These are phyloP conservation scores for Catharus minimus DNA, from an alignment of 2,113 vertebrate genomes.

Conservation along the genomic window DNA sequence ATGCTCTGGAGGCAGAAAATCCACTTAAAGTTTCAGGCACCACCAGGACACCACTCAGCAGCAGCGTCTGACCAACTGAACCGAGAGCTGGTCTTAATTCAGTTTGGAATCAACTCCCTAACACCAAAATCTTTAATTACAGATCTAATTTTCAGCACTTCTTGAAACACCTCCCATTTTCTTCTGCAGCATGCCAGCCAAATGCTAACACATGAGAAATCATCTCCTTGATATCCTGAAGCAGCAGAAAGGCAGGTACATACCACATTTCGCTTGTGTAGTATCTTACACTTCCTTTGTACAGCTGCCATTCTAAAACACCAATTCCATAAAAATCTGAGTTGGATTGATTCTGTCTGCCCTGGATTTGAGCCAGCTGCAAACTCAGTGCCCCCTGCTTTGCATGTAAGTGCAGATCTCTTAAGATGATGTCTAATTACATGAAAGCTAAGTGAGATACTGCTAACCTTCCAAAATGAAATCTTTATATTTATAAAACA, in stretches of 20 bases:
- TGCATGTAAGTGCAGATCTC: not conserved
- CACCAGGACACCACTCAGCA: not conserved
- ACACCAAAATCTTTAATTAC: not conserved
- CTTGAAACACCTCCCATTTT: not conserved
- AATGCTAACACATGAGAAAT: not conserved
- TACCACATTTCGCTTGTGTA: not conserved
- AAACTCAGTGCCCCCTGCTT: not conserved
- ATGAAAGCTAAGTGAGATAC: not conserved
- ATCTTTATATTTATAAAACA: not conserved
- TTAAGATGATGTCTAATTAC: not conserved
- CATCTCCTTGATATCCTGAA: not conserved
- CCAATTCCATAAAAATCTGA: not conserved
- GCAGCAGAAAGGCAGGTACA: not conserved
- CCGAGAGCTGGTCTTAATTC: not conserved
- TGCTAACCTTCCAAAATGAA: not conserved
- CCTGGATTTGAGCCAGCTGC: not conserved
- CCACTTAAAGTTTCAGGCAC: not conserved
- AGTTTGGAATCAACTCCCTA: not conserved
- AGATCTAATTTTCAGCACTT: not conserved
- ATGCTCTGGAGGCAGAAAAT: not conserved
- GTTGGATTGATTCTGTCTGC: not conserved
- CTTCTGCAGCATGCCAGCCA: not conserved
- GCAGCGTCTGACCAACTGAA: not conserved
- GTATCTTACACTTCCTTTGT: not conserved
- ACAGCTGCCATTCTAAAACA: not conserved